Evolutionary conservation across 2,888 invertebrate genomes (phyloP), one percentile per base, ranked within the genome.

Genomic region (Erebia epiphron): DNA sequence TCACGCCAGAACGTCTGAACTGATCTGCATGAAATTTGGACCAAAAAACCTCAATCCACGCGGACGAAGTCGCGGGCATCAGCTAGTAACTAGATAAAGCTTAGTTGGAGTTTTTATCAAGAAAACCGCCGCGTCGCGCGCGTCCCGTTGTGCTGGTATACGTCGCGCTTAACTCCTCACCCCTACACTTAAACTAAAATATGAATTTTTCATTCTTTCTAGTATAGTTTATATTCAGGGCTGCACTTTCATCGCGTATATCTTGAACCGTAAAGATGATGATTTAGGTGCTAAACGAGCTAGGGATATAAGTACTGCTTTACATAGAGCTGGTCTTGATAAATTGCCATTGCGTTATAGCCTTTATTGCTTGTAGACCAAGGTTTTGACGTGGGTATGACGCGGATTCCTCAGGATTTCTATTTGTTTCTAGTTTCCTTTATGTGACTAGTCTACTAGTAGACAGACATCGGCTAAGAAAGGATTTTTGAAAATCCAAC

Each of bases 121-220:
- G 7, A 35, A 35, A 35, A 0, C 7, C 35, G 35, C 35, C 35
- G 35, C 35, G 35, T 3, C 3, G 26, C 26, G 26, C 3, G 26
- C 26, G 26, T 26, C 26, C 26, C 26, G 3, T 3, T 50, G 14
- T 50, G 14, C 16, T n/a, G 9, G 16, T 52, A 8, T 52, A n/a
- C 14, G 14, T 1, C n/a, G 50, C 50, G 13, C 11, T 2, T 46
- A 46, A 46, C 11, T 46, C 46, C 13, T 13, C 13, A 46, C 46
- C 46, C 46, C 46, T 57, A 56, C 73, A 74, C 69, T 58, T 70
- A 57, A 76, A 82, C 83, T 82, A 78, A 75, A 73, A 77, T 76
- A 79, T 83, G 80, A 79, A 83, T 83, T 82, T 83, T 86, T 83
- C 80, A 85, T 80, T 77, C 71, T 57, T n/a, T 49, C 65, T 66